Conservation (phyloP, 2,113 vertebrate species). For the Coracopsis vasa region DNA sequence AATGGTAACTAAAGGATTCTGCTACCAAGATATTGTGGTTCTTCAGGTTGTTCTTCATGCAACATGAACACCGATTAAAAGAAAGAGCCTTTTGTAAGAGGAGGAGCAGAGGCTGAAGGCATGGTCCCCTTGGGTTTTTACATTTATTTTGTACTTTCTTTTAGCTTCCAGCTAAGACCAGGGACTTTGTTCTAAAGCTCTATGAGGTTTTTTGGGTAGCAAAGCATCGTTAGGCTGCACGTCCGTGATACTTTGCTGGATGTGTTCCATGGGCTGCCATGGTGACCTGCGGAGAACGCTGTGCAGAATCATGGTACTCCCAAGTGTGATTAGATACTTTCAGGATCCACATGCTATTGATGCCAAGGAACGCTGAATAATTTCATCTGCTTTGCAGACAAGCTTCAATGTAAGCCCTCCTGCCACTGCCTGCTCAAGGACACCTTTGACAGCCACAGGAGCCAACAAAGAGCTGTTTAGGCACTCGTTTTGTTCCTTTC, state of each 20-base stretch:
- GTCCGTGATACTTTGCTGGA: neutral
- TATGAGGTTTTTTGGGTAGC: neutral
- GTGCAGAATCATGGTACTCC: neutral
- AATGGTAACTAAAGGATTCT: neutral
- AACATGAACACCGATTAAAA: neutral
- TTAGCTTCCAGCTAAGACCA: neutral
- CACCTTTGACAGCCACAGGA: conserved; percentile 45
- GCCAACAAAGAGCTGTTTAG: conserved; percentile 40
- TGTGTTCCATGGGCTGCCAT: neutral
- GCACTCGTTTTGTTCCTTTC: conserved; percentile 51
- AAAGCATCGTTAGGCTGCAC: neutral
- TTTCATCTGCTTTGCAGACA: conserved; percentile 52
- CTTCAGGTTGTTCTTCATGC: neutral
- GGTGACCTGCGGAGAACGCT: neutral
- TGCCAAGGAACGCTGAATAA: conserved; percentile 40
- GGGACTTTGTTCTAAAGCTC: conserved; percentile 9
- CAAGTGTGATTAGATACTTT: conserved; percentile 18
- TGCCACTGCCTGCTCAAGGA: conserved; percentile 53
- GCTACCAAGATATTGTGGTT: neutral
- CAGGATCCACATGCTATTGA: neutral
- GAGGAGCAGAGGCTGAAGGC: neutral
- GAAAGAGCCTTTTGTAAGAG: neutral
- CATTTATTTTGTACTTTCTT: neutral
- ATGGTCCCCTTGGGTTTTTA: neutral
- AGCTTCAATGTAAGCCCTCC: conserved; percentile 48